Base-by-base conservation (phyloP, 2,113 vertebrate genomes). In the Protobothrops flavoviridis region DNA sequence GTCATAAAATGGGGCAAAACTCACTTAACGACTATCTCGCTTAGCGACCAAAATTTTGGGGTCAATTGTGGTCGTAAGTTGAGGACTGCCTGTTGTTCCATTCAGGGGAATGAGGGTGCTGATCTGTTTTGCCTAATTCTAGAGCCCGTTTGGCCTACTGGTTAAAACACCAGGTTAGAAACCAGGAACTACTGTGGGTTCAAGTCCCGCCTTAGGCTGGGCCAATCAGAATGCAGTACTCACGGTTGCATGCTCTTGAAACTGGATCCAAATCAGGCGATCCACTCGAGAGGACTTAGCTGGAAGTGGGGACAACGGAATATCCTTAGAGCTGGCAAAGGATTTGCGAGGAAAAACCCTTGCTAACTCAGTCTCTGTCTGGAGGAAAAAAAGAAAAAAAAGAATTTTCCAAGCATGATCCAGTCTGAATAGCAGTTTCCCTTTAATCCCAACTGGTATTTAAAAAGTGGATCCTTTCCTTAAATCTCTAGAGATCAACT, bases 331-430 rank as follows among this genome's bases (percentile, higher is more conserved):
- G 93, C 95, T 96, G 23, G 95, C 87, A 0, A 95, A 0, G 1
- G 0, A 61, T 88, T 94, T 96, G 5, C 96, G 96, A 52, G 97
- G 97, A 61, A 98, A 97, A 91, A 88, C 95, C 2, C 95, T 95
- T 24, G 97, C 96, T 0, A 98, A 97, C 11, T 97, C 97, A 74
- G 97, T 97, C 85, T 98, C 97, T 0, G 97, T 26, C 98, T 98
- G 93, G 1, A 91, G 26, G 61, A 94, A 4, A 45, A 48, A 48
- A 48, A 86, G 0, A 0, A 20, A 17, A 93, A 0, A 56, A 24
- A 20, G 20, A 10, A 0, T 64, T 0, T 9, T 1, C 0, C 0
- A 0, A 0, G 0, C 0, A 11, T 12, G 3, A 13, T 1, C 0
- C 43, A 21, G 24, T 8, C 11, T 69, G 33, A n/a, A 7, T 17